A percentile compares a stretch with the other conserved stretches of the same genome.
phyloP scores from a whole-genome alignment of 53 echinoderm and acorn worm species.

The Mesocentrotus franciscanus region DNA sequence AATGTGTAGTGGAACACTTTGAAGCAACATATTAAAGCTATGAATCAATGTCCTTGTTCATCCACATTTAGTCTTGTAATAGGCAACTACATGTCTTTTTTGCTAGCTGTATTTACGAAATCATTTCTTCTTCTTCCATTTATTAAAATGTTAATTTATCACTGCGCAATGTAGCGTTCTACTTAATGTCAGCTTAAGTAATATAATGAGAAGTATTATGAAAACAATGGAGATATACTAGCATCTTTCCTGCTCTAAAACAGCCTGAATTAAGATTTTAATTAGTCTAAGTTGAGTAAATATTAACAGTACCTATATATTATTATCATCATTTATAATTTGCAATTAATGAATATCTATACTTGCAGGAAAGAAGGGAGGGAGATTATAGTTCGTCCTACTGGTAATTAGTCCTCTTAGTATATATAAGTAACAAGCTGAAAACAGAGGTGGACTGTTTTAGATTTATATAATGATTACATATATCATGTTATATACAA shows the following conservation, averaged over 20 bases:
- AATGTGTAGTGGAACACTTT: not conserved
- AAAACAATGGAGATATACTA: not conserved
- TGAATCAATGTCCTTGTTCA: not conserved
- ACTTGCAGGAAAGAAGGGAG: not conserved
- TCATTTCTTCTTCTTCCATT: not conserved
- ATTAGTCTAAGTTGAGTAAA: not conserved
- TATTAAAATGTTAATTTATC: not conserved
- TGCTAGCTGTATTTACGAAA: not conserved
- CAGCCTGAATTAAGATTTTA: not conserved
- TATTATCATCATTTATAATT: not conserved
- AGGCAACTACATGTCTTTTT: not conserved
- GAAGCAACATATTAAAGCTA: not conserved
- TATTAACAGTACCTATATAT: not conserved
- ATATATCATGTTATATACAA: slow-evolving; percentile 51
- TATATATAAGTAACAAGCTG: not conserved
- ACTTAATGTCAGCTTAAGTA: not conserved
- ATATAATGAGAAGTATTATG: not conserved
- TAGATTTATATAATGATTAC: slow-evolving; percentile 35
- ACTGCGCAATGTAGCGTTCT: not conserved
- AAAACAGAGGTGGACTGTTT: slow-evolving; percentile 37
- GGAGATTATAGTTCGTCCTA: not conserved
- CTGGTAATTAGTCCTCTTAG: slow-evolving; percentile 23
- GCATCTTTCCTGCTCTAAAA: not conserved
- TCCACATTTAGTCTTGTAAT: not conserved
- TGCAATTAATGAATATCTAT: not conserved